Evolutionary conservation across 1,140 invertebrate species (phyloP).

Genomic region (Luehdorfia chinensis): DNA sequence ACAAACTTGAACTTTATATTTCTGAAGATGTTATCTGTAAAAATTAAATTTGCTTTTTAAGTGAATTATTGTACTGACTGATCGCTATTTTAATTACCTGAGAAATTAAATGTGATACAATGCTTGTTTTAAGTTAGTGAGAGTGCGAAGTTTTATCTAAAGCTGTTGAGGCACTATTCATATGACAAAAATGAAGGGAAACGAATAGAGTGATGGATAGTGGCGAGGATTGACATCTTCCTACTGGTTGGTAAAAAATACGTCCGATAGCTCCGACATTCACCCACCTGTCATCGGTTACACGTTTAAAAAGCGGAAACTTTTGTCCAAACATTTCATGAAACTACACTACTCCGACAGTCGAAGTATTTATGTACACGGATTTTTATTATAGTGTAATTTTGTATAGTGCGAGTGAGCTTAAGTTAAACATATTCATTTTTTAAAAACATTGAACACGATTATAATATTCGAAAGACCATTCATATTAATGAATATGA

Average conservation of each 20-base stretch:
- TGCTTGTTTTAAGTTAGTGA: too few relatives aligned
- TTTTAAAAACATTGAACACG: too few relatives aligned
- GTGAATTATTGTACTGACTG: too few relatives aligned
- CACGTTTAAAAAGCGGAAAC: constrained; percentile 16
- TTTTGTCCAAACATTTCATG: constrained; percentile 15
- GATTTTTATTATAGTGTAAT: not conserved
- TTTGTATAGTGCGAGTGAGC: too few relatives aligned
- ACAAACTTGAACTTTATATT: too few relatives aligned
- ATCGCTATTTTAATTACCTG: too few relatives aligned
- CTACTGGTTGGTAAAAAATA: constrained; percentile 16
- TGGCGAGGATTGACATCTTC: constrained; percentile 18
- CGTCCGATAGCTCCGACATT: constrained; percentile 15
- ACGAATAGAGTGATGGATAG: constrained; percentile 15
- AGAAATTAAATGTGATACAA: too few relatives aligned
- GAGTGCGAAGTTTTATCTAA: constrained; percentile 2
- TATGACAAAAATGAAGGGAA: constrained; percentile 15
- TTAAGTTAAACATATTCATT: too few relatives aligned
- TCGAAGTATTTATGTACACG: constrained; percentile 9
- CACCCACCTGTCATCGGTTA: constrained; percentile 16
- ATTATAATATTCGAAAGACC: not conserved
- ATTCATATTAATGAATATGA: too few relatives aligned
- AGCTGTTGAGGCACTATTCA: constrained; percentile 6
- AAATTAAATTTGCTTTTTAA: too few relatives aligned
- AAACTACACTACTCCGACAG: constrained; percentile 6
- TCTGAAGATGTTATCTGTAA: too few relatives aligned